These are phyloP conservation scores for Clanis bilineata DNA, from an alignment of 2,888 invertebrate species.

Conservation along the genomic window DNA sequence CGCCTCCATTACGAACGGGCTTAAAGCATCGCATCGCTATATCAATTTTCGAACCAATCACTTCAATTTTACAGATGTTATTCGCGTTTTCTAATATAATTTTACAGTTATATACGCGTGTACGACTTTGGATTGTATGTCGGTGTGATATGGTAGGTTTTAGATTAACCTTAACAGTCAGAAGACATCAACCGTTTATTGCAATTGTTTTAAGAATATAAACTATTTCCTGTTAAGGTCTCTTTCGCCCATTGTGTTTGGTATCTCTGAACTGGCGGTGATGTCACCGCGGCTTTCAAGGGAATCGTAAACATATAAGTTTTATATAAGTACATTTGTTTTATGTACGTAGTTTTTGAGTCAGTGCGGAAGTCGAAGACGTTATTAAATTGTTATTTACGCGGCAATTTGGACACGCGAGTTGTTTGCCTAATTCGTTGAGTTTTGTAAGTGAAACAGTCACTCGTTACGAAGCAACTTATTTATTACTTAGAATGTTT, in stretches of 20 bases:
- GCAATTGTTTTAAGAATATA: slow-evolving; percentile 72
- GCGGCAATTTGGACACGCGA: not conserved
- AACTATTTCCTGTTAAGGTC: slow-evolving; percentile 75
- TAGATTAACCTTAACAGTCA: slow-evolving; percentile 26
- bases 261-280: slow-evolving; percentile 60
- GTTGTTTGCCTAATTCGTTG: not conserved
- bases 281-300: slow-evolving; percentile 62
- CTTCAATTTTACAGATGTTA: slow-evolving; percentile 60
- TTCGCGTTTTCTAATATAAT: slow-evolving; percentile 38
- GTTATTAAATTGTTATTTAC: slow-evolving; percentile 5
- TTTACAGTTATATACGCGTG: slow-evolving; percentile 13
- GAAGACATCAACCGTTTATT: slow-evolving; percentile 54
- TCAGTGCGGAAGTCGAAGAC: slow-evolving; percentile 21
- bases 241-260: slow-evolving; percentile 67
- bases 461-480: not conserved
- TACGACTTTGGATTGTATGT: slow-evolving; percentile 32
- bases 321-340: slow-evolving; percentile 19
- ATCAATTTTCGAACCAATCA: slow-evolving; percentile 66
- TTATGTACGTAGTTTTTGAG: slow-evolving; percentile 20
- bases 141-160: slow-evolving; percentile 29
- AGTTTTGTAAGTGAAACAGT: not conserved
- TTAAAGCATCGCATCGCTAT: slow-evolving; percentile 54
- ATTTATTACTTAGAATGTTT: no score
- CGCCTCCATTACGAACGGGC: slow-evolving; percentile 58
- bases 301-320: slow-evolving; percentile 45